Evolutionary conservation across 2,113 vertebrate species (phyloP).

Genomic region (Hyaena hyaena): DNA sequence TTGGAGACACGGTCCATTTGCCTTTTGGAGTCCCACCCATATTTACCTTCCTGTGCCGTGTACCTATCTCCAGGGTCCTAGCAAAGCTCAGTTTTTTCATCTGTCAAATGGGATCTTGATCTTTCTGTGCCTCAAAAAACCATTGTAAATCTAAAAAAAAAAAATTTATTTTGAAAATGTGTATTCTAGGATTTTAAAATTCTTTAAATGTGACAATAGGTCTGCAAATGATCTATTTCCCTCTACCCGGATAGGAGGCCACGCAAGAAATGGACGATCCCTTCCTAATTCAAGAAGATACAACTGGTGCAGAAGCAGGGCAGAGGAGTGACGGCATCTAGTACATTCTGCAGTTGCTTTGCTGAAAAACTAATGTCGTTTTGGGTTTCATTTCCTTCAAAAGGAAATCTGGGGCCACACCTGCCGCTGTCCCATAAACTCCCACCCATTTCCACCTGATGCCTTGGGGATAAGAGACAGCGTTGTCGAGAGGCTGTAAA

Average conservation of each 20-base stretch:
- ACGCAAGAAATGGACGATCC: not conserved
- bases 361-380: not conserved
- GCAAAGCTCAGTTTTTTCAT: not conserved
- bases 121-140: not conserved
- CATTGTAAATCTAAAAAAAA: not conserved
- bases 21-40: not conserved
- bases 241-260: not conserved
- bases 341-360: not conserved
- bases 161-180: not conserved
- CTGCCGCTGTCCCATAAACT: not conserved
- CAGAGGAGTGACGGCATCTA: not conserved
- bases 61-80: not conserved
- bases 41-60: not conserved
- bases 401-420: not conserved
- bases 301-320: not conserved
- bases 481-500: not conserved
- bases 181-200: not conserved
- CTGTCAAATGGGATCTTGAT: conserved; percentile 10
- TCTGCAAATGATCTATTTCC: not conserved
- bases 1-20: not conserved
- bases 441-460: not conserved
- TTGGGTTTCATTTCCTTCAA: not conserved
- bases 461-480: not conserved
- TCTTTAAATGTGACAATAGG: not conserved
- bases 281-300: not conserved